Base-by-base conservation (phyloP, 1,140 invertebrate species). In the Lepidurus packardi region DNA sequence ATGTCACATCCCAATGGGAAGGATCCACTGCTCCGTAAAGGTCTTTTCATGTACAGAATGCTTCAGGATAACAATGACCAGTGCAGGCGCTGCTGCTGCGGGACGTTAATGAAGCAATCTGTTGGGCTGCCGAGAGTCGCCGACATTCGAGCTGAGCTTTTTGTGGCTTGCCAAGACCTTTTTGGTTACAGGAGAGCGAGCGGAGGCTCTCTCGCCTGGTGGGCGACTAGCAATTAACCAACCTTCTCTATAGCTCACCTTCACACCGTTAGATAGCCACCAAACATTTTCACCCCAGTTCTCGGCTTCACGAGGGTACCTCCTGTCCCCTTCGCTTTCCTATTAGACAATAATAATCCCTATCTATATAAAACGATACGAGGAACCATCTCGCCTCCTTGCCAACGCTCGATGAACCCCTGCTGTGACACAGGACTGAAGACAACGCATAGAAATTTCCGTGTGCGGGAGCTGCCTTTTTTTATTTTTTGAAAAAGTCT, bases 61-160 rank as follows among this genome's bases (percentile, higher is more conserved):
- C 53, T 21, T n/a, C 6, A 16, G 53, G 53, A 65, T 65, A 65
- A 65, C 53, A 65, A 65, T 65, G 53, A n/a, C 53, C 53, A 65
- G 21, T 13, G 53, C 21, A 34, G 53, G 53, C 53, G 53, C 21
- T 65, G 53, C 53, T 65, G 53, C 21, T 65, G 53, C 21, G 53
- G 53, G 53, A 65, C 53, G 53, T 65, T 65, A 65, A 65, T 65
- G 53, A 65, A 65, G 53, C 53, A 65, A 65, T 65, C 53, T 65
- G 53, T 65, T 65, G 9, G 21, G 8, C 1, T 65, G 53, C 16
- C 7, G 53, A 65, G 53, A 13, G 53, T 16, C 21, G 53, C 53
- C 53, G 53, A 65, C 53, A 65, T 65, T 65, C 53, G 53, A 65
- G 53, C 53, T 65, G 53, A 65, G 53, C 53, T 65, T 65, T 65